Evolutionary conservation across 2,888 invertebrate species (phyloP), one percentile per base, ranked within the genome.

Genomic region (Emmelina monodactyla): DNA sequence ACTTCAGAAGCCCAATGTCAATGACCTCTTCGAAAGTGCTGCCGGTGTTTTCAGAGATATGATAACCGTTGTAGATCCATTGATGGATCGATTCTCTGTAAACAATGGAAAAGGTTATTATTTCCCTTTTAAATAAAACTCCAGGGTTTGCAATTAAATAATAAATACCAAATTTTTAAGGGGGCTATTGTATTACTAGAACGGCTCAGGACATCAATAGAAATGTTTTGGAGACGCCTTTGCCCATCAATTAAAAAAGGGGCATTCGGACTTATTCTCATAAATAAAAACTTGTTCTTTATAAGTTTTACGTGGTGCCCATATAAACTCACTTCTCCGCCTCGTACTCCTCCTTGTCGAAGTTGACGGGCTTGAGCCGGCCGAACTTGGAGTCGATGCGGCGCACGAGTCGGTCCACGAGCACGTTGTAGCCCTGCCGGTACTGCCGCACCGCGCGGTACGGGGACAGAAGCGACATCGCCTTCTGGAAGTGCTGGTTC

Each of bases 341-440:
- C 14, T 89, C 87, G 58, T 87, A 92, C n/a, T 85, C 83, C 38
- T 84, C 84, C 45, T 84, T 84, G 35, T 87, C 86, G 42, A 87
- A 84, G 44, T 87, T 81, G 38, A 85, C 75, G 1, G 91, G 88
- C 25, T 75, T 72, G 49, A 88, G 62, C 31, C 91, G 84, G 1
- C 92, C 92, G 60, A 85, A 87, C 53, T 85, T 85, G 56, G 86
- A 84, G 63, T 91, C 91, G 49, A 92, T 87, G 40, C 86, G 85
- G 62, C 87, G 84, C 35, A 85, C 84, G 42, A 86, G 55, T 0
- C 75, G 64, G 51, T 63, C 67, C 44, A 78, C 50, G 16, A 71
- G 50, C 28, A 70, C 45, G 43, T 80, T 59, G 38, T 80, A 80
- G 38, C 82, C 84, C 35, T 86, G 75, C 49, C 85, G 83, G 51